phyloP scores from a whole-genome alignment of 1,140 invertebrate genomes.

The Hypothenemus hampei region DNA sequence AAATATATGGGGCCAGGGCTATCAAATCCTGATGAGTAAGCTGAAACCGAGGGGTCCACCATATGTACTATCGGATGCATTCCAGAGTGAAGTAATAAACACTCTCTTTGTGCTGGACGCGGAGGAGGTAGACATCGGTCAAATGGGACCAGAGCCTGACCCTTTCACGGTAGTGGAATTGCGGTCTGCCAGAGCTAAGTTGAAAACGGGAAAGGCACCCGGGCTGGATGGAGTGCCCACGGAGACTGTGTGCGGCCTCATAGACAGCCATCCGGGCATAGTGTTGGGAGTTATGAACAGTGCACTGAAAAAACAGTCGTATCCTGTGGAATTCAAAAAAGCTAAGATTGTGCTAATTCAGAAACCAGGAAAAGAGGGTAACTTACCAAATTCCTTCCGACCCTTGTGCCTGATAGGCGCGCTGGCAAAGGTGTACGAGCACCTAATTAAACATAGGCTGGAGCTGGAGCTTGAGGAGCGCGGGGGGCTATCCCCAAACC shows the following conservation, averaged over 20 bases:
- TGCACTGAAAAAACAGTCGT: background rate
- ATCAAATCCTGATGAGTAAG: slow-evolving; percentile 33
- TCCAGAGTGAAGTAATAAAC: background rate
- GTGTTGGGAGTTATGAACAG: background rate
- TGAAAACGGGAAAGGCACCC: slow-evolving; percentile 23
- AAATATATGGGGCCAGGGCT: slow-evolving; percentile 34
- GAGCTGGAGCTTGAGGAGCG: slow-evolving; percentile 14
- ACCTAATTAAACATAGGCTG: slow-evolving; percentile 30
- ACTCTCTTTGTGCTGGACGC: slow-evolving; percentile 15
- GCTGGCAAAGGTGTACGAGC: slow-evolving; percentile 34
- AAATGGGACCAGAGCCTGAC: background rate
- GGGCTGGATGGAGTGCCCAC: slow-evolving; percentile 24
- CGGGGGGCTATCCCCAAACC: slow-evolving; percentile 15
- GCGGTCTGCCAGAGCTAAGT: background rate
- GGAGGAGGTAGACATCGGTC: background rate
- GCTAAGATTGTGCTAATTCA: slow-evolving; percentile 1
- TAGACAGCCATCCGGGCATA: background rate
- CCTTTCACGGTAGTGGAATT: slow-evolving; percentile 23
- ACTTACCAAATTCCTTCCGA: slow-evolving; percentile 27
- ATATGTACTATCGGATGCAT: slow-evolving; percentile 5
- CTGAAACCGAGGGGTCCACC: slow-evolving; percentile 6
- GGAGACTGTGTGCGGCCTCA: slow-evolving; percentile 11
- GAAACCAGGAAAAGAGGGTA: slow-evolving; percentile 1
- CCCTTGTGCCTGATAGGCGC: slow-evolving; percentile 38
- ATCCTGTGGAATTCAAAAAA: slow-evolving; percentile 9